Conservation (phyloP, 2,797 vertebrate genomes). For the Galago senegalensis region DNA sequence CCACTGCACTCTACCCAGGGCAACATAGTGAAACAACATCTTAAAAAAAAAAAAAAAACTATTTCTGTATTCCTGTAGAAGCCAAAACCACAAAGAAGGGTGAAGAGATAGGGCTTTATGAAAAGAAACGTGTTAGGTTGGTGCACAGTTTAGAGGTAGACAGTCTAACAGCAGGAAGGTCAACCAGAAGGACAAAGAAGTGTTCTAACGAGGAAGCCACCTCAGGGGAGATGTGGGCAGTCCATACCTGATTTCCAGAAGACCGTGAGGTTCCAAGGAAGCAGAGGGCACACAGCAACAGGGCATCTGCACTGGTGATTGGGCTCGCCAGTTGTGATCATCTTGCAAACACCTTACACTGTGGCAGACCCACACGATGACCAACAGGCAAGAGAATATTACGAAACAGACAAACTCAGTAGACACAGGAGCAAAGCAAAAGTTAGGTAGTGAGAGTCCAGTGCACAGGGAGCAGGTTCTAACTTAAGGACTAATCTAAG, state of each 20-base stretch:
- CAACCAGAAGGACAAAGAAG: neutral
- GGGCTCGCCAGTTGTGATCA: accelerated
- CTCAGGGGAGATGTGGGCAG: neutral
- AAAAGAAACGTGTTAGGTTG: neutral
- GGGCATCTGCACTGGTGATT: accelerated
- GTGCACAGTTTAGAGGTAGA: neutral
- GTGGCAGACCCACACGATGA: neutral
- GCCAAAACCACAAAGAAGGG: neutral
- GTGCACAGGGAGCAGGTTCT: neutral
- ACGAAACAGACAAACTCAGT: neutral
- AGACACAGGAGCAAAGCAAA: neutral
- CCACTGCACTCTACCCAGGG: too few relatives aligned
- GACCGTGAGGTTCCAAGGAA: neutral
- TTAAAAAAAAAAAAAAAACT: neutral
- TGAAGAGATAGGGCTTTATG: neutral
- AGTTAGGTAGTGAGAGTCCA: neutral
- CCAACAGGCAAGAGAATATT: neutral
- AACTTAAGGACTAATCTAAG: neutral
- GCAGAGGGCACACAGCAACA: neutral
- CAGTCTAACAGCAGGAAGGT: neutral
- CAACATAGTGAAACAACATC: too few relatives aligned
- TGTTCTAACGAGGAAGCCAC: neutral
- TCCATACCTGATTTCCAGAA: neutral
- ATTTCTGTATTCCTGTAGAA: neutral
- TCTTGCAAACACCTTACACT: neutral